phyloP scores from a whole-genome alignment of 1,140 invertebrate species.

The Micrasema minimum region DNA sequence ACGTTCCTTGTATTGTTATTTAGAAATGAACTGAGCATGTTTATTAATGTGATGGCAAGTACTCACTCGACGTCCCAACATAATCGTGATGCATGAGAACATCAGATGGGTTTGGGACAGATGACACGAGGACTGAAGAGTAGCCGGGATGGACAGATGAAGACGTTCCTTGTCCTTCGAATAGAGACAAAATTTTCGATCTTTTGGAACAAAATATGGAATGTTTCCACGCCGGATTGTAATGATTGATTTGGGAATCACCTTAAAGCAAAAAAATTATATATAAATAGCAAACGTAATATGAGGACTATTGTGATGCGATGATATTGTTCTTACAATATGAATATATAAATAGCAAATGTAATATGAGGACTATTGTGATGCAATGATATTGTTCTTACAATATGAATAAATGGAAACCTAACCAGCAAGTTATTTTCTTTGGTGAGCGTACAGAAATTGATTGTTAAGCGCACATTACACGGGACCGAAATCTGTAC shows the following conservation, averaged over 20 bases:
- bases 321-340: no score
- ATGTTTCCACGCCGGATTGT: slow-evolving; percentile 20
- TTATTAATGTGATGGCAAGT: no score
- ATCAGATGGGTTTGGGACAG: slow-evolving; percentile 37
- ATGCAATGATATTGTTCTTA: no score
- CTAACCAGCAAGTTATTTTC: no score
- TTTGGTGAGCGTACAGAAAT: no score
- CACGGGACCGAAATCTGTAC: no score
- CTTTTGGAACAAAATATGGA: slow-evolving; percentile 35
- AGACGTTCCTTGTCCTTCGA: slow-evolving; percentile 38
- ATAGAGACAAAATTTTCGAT: slow-evolving; percentile 2
- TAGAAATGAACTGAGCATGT: no score
- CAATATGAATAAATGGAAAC: no score
- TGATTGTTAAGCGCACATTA: no score
- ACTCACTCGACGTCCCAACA: slow-evolving; percentile 30
- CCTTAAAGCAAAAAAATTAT: background rate
- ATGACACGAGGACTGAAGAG: slow-evolving; percentile 15
- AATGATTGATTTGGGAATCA: slow-evolving; percentile 14
- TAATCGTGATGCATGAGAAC: slow-evolving; percentile 43
- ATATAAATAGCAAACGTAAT: background rate
- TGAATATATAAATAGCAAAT: background rate
- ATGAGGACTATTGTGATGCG: no score
- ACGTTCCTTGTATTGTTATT: slow-evolving; percentile 39
- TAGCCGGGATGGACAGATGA: slow-evolving; percentile 8
- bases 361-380: background rate